Evolutionary conservation across 2,797 vertebrate genomes (phyloP).

Genomic region (Schizopygopsis pylzovi): DNA sequence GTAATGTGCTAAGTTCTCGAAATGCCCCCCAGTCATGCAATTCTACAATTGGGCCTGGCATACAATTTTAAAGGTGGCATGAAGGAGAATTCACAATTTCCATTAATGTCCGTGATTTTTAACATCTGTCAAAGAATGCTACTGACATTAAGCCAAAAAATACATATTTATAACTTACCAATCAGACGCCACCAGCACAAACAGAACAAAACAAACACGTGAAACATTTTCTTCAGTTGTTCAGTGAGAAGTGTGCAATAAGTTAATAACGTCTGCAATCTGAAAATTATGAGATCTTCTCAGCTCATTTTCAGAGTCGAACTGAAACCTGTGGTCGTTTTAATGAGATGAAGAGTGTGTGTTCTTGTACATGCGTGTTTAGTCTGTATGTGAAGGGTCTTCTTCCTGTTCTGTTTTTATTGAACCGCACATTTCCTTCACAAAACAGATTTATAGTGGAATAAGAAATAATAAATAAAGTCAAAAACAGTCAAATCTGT

Average conservation of each 20-base stretch:
- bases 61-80: background rate
- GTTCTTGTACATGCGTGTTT: background rate
- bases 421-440: background rate
- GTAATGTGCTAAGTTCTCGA: background rate
- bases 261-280: background rate
- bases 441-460: background rate
- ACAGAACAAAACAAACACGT: background rate
- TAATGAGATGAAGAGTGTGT: background rate
- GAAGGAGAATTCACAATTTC: background rate
- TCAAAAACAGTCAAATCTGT: background rate
- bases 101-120: background rate
- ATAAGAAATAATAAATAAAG: background rate
- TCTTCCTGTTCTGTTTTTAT: slow-evolving; percentile 7
- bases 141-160: background rate
- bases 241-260: background rate
- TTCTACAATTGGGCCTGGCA: background rate
- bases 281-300: background rate
- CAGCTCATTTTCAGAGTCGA: background rate
- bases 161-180: background rate
- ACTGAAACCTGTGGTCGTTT: slow-evolving; percentile 15
- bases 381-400: slow-evolving; percentile 16
- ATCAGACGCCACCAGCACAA: background rate
- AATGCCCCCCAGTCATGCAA: background rate
- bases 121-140: background rate
- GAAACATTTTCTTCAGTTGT: background rate